These are phyloP conservation scores for Drosophila grimshawi DNA, from an alignment of 1,140 invertebrate species.

Conservation along the genomic window DNA sequence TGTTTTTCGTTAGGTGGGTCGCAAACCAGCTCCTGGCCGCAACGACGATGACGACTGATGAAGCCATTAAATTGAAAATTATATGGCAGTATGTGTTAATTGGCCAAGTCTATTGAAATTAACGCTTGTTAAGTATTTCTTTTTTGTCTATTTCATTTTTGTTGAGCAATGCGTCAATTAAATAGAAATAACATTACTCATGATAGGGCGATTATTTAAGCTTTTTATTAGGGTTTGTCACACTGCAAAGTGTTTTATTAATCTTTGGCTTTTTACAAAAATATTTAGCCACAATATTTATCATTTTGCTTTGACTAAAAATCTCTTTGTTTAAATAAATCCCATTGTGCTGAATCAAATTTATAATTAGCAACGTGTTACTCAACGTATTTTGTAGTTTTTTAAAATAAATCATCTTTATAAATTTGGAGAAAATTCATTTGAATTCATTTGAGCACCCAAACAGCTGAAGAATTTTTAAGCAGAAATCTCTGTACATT, in stretches of 20 bases:
- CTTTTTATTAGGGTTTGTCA: background rate
- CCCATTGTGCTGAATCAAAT: background rate
- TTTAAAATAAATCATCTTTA: slow-evolving; percentile 13
- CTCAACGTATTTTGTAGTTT: slow-evolving; percentile 14
- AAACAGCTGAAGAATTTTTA: slow-evolving; percentile 7
- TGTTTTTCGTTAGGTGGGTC: slow-evolving; percentile 23
- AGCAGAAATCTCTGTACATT: slow-evolving; percentile 28
- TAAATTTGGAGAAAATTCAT: slow-evolving; percentile 18
- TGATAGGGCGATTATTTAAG: background rate
- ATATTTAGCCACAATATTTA: background rate
- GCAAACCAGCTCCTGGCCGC: slow-evolving; percentile 47
- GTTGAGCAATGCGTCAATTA: background rate
- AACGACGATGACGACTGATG: slow-evolving; percentile 51
- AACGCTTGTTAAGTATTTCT: slow-evolving; percentile 46
- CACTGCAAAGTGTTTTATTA: background rate
- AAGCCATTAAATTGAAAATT: slow-evolving; percentile 82
- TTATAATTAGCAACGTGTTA: background rate
- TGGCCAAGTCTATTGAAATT: slow-evolving; percentile 73
- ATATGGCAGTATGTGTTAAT: slow-evolving; percentile 66
- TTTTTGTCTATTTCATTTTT: background rate
- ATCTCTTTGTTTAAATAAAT: background rate
- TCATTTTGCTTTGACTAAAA: background rate
- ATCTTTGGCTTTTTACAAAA: too few species aligned
- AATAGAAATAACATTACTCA: slow-evolving; percentile 4
- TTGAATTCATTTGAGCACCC: slow-evolving; percentile 45